Base-by-base conservation (phyloP, 2,797 vertebrate species). In the Sandelia bainsii region DNA sequence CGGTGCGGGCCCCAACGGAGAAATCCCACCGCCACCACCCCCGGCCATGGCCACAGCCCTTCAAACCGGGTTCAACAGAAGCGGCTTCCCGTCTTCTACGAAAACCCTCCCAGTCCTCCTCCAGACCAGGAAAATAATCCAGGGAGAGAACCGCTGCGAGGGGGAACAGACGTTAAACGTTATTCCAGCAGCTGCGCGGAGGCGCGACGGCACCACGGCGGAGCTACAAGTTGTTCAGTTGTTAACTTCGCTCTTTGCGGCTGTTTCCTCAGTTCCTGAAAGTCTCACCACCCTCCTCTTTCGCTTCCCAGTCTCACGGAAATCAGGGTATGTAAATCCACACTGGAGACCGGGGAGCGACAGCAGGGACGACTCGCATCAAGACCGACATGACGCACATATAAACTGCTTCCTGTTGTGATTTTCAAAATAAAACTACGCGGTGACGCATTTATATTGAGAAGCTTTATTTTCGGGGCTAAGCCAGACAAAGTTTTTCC, bases 311-410 rank as follows among this genome's bases (percentile, higher is more conserved):
- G 89, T 89, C 66, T 88, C 88, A 91, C 92, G 92, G 91, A 95
- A 94, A 95, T 88, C 89, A 84, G 88, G 68, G 80, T 89, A 90
- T 91, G 92, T 86, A 93, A 92, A 95, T 93, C 90, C 90, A 79
- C 84, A 48, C 58, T 51, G 88, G 82, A 90, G 81, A 78, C 72
- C 57, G 56, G 71, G 57, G 62, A 72, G 54, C 68, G 25, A n/a
- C 54, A 20, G 70, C 25, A 46, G 49, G 32, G 73, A 62, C 53
- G 19, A 62, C 22, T n/a, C 23, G 42, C 39, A 45, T 72, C 54
- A 79, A 42, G 4, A 0, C 16, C 1, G 0, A 4, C 17, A 20
- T 11, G 0, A 8, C 42, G 45, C 6, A 16, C 1, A 2, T 19
- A 22, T 1, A 1, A 1, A 4, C 0, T 0, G 40, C 50, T 68